Evolutionary conservation across 2,113 vertebrate genomes (phyloP), one percentile per base, ranked within the genome.

Genomic region (Coturnix japonica): DNA sequence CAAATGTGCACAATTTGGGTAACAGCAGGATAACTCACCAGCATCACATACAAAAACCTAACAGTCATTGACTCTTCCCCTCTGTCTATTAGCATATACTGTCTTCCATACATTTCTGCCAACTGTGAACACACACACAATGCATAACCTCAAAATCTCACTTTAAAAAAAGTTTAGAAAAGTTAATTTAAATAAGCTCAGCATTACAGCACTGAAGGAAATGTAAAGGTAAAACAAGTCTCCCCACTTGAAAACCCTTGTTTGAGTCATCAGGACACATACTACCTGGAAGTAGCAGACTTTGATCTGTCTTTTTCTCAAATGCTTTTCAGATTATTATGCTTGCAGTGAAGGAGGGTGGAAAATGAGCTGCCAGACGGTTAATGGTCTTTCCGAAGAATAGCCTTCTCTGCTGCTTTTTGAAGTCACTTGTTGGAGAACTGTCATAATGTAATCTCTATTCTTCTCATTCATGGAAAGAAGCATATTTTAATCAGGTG

Each of bases 351-450:
- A 89, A 79, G 35, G 44, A 17, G 74, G 63, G 43, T 54, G 14
- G 74, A 41, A 87, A 93, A 70, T 59, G 74, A 63, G 81, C 86
- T 93, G 89, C 92, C 86, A 93, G 84, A 59, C 91, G 89, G 56
- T 81, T 94, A 93, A 96, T 74, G 71, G 64, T 56, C 67, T 81
- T 93, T 25, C 92, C 77, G 92, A 95, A 92, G 94, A 93, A 93
- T 22, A 72, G 54, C 59, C 61, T 70, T 87, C 70, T 11, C 2
- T 33, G 51, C 15, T 72, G 85, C 70, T 86, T 89, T 86, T 72
- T 59, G 81, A 85, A 82, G 71, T 47, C 81, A 77, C 86, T 94
- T 74, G 64, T 85, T 75, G 65, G 17, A n/a, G 81, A 90, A 60
- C 84, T 64, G 89, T 56, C 75, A 57, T 53, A 93, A 82, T 3